Conservation (phyloP, 2,888 invertebrate genomes). For the Venustoraphidia nigricollis region DNA sequence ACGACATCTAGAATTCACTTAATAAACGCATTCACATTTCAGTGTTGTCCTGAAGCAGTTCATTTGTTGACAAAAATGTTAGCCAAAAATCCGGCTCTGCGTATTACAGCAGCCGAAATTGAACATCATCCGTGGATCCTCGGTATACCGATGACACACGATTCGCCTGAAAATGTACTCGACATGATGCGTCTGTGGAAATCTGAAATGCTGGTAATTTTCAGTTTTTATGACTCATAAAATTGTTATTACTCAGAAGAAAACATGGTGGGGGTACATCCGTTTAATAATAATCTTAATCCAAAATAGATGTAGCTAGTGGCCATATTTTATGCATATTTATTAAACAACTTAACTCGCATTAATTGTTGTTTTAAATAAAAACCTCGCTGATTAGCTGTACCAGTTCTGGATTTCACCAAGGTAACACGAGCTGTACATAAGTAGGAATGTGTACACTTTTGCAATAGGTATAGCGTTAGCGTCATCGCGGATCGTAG, state of each 20-base stretch:
- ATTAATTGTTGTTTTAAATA: too few relatives aligned
- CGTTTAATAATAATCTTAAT: too few relatives aligned
- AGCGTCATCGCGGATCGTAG: too few relatives aligned
- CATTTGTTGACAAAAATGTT: conserved; percentile 30
- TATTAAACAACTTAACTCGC: too few relatives aligned
- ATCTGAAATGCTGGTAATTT: conserved; percentile 21
- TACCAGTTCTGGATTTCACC: too few relatives aligned
- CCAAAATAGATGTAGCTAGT: too few relatives aligned
- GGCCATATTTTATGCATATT: too few relatives aligned
- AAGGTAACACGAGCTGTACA: too few relatives aligned
- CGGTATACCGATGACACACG: conserved; percentile 14
- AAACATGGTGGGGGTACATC: too few relatives aligned
- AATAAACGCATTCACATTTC: conserved; percentile 10
- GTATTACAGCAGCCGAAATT: conserved; percentile 34
- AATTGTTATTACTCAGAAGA: background rate
- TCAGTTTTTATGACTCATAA: background rate
- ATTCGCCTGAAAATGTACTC: conserved; percentile 23
- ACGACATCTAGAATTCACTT: background rate
- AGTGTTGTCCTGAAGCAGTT: conserved; percentile 21
- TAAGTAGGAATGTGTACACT: too few relatives aligned
- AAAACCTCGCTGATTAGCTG: too few relatives aligned
- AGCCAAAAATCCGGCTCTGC: conserved; percentile 33
- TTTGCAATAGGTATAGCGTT: too few relatives aligned
- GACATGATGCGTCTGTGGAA: conserved; percentile 30
- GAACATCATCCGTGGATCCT: conserved; percentile 30